These are phyloP conservation scores for Paradoxurus hermaphroditus DNA, from an alignment of 2,113 vertebrate species.

Conservation along the genomic window DNA sequence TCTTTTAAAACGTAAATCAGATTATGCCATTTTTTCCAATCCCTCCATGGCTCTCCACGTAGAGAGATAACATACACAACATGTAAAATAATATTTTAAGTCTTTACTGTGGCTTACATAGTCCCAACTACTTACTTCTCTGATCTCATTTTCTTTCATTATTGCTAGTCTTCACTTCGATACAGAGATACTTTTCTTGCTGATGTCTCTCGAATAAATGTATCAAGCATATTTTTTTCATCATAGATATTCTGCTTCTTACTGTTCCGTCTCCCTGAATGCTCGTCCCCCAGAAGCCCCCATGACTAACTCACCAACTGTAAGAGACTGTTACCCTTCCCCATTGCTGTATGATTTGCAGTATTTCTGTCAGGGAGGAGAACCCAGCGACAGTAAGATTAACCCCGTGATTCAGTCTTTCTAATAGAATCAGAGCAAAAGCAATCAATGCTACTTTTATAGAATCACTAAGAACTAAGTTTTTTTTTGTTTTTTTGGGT, in stretches of 20 bases:
- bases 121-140: not conserved
- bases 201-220: not conserved
- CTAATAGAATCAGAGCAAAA: not conserved
- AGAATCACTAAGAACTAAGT: not conserved
- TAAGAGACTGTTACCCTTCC: not conserved
- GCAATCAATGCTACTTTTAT: not conserved
- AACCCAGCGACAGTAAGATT: not conserved
- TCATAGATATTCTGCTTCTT: not conserved
- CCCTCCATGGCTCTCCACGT: not conserved
- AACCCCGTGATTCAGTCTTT: not conserved
- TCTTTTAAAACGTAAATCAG: not conserved
- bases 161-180: not conserved
- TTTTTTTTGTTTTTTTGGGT: not conserved
- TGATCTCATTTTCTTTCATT: not conserved
- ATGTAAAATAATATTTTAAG: not conserved
- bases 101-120: not conserved
- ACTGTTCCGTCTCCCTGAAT: not conserved
- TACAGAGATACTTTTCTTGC: not conserved
- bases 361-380: not conserved
- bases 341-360: not conserved
- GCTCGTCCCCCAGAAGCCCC: not conserved
- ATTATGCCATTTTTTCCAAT: not conserved
- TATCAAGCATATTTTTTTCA: not conserved
- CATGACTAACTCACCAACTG: not conserved
- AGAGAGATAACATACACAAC: too few relatives aligned